Base-by-base conservation (phyloP, 2,797 vertebrate species). In the Falco novaeseelandiae region DNA sequence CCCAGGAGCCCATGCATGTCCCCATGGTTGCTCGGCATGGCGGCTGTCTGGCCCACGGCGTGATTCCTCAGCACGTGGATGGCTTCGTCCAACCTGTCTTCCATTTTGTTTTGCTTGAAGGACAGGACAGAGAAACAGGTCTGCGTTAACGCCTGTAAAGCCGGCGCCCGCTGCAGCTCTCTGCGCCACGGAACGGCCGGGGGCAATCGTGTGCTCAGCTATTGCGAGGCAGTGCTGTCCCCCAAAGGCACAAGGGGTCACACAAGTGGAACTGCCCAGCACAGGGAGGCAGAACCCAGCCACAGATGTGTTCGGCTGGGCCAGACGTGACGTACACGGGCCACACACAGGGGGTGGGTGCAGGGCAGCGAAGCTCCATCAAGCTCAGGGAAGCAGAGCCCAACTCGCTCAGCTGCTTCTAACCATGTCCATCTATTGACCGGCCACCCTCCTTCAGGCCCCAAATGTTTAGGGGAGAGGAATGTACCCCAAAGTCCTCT, bases 51-150 rank as follows among this genome's bases (percentile, higher is more conserved):
- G 74, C 99, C 99, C 97, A 99, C 99, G 0, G 99, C 99, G 2
- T 99, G 99, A 96, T 98, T 99, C 82, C 99, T 99, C 90, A 99
- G 98, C 83, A 99, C 99, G 1, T 99, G 99, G 93, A 99, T 99
- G 84, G 99, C 99, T 98, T 99, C 99, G 25, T 99, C 99, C 98
- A 99, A 98, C 94, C 98, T 99, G 96, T 99, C 99, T 96, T 99
- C 99, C 98, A 99, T 98, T 98, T 99, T 99, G 98, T 98, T 99
- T 97, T 99, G 99, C 98, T 99, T 92, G 11, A 85, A 59, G 54
- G 84, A 71, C 17, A 63, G 52, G 88, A 87, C 22, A 78, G 12
- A 65, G 61, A 7, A 12, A 76, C 0, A 26, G 21, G 23, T 16
- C 67, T 18, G 13, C 0, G 16, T 88, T 55, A 94, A n/a, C 0